Conservation (phyloP, 2,888 invertebrate species). For the Drosophila kokeensis region DNA sequence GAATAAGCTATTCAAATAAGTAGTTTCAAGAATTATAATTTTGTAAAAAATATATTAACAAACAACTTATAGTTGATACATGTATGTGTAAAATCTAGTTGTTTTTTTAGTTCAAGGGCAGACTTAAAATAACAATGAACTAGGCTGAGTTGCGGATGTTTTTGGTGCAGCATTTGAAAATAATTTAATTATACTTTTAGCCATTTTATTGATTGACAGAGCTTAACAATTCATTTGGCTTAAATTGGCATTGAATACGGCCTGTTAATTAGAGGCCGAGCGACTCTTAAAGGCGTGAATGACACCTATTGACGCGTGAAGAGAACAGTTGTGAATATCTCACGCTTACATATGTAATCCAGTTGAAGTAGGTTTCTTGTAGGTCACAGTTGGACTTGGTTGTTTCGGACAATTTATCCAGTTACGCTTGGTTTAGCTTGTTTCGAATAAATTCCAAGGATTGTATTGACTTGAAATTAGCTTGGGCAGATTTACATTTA, state of each 20-base stretch:
- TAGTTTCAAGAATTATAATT: neutral
- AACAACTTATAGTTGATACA: neutral
- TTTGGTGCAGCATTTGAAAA: neutral
- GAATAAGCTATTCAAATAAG: neutral
- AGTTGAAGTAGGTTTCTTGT: too few relatives aligned
- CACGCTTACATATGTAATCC: neutral
- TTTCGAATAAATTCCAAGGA: conserved; percentile 29
- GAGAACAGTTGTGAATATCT: neutral
- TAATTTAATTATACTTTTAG: neutral
- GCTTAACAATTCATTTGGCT: neutral
- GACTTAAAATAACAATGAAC: neutral
- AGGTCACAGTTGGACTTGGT: neutral
- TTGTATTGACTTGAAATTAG: conserved; percentile 22
- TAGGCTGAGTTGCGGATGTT: neutral
- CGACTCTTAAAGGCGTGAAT: neutral
- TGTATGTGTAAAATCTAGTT: neutral
- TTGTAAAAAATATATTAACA: neutral
- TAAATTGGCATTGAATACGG: neutral
- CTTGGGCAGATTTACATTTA: conserved; percentile 29
- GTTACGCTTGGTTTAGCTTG: conserved; percentile 18
- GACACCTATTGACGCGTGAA: neutral
- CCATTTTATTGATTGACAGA: neutral
- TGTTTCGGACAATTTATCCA: conserved; percentile 34
- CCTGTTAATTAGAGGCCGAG: neutral
- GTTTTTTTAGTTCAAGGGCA: neutral